These are phyloP conservation scores for Varroa destructor DNA, from an alignment of 1,140 invertebrate species.

Conservation along the genomic window DNA sequence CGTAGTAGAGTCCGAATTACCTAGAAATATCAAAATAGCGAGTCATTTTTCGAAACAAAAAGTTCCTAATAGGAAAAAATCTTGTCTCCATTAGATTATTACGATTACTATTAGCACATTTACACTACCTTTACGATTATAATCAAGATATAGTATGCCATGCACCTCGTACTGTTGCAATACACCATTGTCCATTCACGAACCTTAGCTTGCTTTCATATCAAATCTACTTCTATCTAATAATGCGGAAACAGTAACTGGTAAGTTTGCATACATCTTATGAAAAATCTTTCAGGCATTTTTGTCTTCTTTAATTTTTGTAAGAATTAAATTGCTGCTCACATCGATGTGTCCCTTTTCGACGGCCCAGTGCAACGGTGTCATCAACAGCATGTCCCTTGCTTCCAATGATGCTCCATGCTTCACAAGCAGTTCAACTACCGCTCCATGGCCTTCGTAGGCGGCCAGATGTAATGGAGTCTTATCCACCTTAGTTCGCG, in stretches of 20 bases:
- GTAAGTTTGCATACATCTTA: too few relatives aligned
- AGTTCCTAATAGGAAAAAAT: not conserved
- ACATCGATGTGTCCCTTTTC: conserved; percentile 61
- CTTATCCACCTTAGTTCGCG: conserved; percentile 77
- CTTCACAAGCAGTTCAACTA: conserved; percentile 60
- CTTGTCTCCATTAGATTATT: too few relatives aligned
- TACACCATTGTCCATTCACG: too few relatives aligned
- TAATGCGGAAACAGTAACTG: too few relatives aligned
- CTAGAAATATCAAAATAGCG: not conserved
- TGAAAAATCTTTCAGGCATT: not conserved
- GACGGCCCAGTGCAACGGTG: conserved; percentile 83
- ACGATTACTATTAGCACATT: too few relatives aligned
- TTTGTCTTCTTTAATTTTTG: not conserved
- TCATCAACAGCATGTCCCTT: conserved; percentile 81
- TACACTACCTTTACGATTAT: too few relatives aligned
- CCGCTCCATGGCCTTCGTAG: conserved; percentile 64
- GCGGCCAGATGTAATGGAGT: conserved; percentile 76
- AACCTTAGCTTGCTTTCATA: too few relatives aligned
- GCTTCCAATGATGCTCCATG: conserved; percentile 61
- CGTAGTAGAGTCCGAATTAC: conserved; percentile 10
- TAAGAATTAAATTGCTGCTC: not conserved
- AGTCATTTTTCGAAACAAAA: not conserved
- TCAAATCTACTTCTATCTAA: too few relatives aligned
- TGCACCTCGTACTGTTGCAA: too few relatives aligned
- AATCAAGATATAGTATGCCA: too few relatives aligned